Conservation (phyloP, 2,113 vertebrate species). For the Phyllostomus discolor region DNA sequence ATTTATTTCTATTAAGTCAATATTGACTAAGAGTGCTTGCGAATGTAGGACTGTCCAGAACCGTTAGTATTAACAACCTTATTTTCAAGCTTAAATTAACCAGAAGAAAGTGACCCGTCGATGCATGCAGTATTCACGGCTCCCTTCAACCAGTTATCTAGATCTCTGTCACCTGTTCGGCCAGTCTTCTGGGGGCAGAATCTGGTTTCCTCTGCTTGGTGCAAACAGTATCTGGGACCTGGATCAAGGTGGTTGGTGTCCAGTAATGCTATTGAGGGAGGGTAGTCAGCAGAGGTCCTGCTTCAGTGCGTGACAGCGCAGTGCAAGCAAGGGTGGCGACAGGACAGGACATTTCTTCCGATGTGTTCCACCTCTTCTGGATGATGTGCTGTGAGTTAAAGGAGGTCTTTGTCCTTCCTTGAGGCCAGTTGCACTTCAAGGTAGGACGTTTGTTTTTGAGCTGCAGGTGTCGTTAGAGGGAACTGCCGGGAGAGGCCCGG, state of each 20-base stretch:
- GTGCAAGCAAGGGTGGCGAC: not conserved
- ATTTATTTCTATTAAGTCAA: not conserved
- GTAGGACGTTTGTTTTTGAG: slow-evolving; percentile 49
- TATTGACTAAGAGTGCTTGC: not conserved
- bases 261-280: not conserved
- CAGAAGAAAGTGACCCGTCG: not conserved
- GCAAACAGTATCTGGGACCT: not conserved
- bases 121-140: not conserved
- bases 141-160: not conserved
- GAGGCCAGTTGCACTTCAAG: slow-evolving; percentile 41
- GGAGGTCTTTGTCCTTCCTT: slow-evolving; percentile 55
- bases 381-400: slow-evolving; percentile 46
- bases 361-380: not conserved
- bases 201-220: not conserved
- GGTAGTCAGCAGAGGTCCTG: not conserved
- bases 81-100: not conserved
- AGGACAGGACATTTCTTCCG: not conserved
- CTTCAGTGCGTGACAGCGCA: not conserved
- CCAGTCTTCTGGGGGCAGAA: not conserved
- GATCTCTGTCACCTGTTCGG: not conserved
- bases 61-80: not conserved
- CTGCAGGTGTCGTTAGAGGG: not conserved
- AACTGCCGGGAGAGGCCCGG: not conserved
- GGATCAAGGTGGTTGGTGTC: not conserved
- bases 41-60: not conserved